Base-by-base conservation (phyloP, 2,888 invertebrate genomes). In the Epicampocera succincta region DNA sequence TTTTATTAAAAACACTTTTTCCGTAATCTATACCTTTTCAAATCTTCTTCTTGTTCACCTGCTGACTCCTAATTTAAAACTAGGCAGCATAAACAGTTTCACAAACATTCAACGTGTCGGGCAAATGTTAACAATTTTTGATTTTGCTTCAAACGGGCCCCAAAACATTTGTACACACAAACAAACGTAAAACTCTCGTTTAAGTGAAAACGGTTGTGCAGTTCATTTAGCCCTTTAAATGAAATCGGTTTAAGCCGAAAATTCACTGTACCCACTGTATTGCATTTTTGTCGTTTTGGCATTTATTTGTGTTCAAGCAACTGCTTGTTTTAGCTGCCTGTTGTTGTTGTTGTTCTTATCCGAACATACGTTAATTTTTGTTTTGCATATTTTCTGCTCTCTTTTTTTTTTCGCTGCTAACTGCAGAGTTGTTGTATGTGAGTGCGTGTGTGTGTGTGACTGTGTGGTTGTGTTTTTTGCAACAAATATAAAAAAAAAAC, bases 371-470 rank as follows among this genome's bases (percentile, higher is more conserved):
- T 40, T 42, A 0, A 9, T 19, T 40, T 52, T 40, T 29, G 21
- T 63, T 63, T 46, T 56, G n/a, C 40, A 74, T 50, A 66, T 74
- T 54, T 74, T 74, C 46, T 74, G 52, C 44, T n/a, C n/a, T n/a
- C n/a, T n/a, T n/a, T n/a, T n/a, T n/a, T 48, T 54, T 72, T 44
- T 48, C 56, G 15, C 15, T 25, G 5, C 15, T 29, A 4, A 25
- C 42, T 6, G 19, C 4, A 25, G 15, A 5, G 52, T 42, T 54
- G 42, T 13, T 25, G 5, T 42, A 42, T 11, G n/a, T n/a, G n/a
- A n/a, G n/a, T n/a, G n/a, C n/a, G n/a, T n/a, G n/a, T n/a, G n/a
- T n/a, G n/a, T n/a, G n/a, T n/a, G n/a, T n/a, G n/a, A n/a, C n/a
- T n/a, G n/a, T n/a, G n/a, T n/a, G n/a, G n/a, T 44, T 66, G 50